Base-by-base conservation (phyloP, 2,888 invertebrate species). In the Aspidapion aeneum region DNA sequence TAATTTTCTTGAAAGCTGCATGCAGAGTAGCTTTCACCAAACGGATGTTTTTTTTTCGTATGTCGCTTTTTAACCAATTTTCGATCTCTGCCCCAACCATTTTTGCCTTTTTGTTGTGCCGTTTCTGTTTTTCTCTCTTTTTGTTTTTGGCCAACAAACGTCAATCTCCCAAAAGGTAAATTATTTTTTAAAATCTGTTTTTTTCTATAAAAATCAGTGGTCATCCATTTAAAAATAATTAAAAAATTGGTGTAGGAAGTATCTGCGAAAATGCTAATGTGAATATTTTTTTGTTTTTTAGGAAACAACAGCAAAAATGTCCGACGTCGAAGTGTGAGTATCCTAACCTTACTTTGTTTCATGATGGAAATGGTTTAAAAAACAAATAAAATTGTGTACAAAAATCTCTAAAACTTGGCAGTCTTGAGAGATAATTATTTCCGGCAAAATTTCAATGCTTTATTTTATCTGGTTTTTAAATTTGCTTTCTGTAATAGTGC, bases 321-420 rank as follows among this genome's bases (percentile, higher is more conserved):
- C 91, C 77, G 91, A 91, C 82, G 87, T 87, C 77, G 91, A 90
- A 83, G 89, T 87, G 91, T 91, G 85, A 90, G 91, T 90, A 78
- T 35, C 71, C 70, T 74, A 77, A 75, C 75, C 74, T 75, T 56
- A 62, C 19, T 56, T 22, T 19, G 55, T 55, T n/a, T 64, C 58
- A 55, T 55, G 9, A 7, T 12, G 35, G 35, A 35, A 35, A 3
- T 35, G 12, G 35, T 35, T 35, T 35, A 7, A 7, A 7, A 35
- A 35, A 35, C 3, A 35, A 35, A 12, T n/a, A n/a, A n/a, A n/a
- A n/a, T n/a, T n/a, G n/a, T n/a, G n/a, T n/a, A n/a, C n/a, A n/a
- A n/a, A n/a, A n/a, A n/a, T n/a, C n/a, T n/a, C n/a, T n/a, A n/a
- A n/a, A n/a, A n/a, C n/a, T n/a, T n/a, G n/a, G n/a, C n/a, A n/a